phyloP scores from a whole-genome alignment of 2,888 invertebrate species.

The Dolichomitus sp. region DNA sequence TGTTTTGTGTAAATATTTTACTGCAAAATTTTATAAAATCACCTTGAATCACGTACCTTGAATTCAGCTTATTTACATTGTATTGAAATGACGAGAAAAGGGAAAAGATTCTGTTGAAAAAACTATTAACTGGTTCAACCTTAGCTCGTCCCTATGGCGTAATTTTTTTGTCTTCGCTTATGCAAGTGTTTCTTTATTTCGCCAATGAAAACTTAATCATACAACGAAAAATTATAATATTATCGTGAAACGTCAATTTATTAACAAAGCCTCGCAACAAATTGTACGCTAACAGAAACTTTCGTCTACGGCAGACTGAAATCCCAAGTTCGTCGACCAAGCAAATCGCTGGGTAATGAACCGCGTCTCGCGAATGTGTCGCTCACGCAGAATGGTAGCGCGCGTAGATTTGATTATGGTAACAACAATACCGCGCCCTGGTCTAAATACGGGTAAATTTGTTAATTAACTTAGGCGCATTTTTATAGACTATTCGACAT shows the following conservation, averaged over 20 bases:
- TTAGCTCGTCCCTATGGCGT: neutral
- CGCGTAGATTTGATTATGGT: neutral
- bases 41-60: constrained; percentile 22
- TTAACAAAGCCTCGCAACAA: neutral
- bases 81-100: neutral
- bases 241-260: neutral
- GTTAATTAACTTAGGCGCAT: neutral
- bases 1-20: neutral
- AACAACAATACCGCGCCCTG: neutral
- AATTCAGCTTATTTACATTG: neutral
- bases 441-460: neutral
- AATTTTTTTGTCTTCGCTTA: neutral
- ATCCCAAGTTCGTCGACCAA: neutral
- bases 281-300: neutral
- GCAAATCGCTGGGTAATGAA: neutral
- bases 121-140: neutral
- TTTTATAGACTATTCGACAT: neutral
- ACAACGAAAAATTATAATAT: neutral
- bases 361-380: neutral
- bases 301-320: neutral
- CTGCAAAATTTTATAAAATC: neutral
- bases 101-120: neutral
- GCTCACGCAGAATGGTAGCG: neutral
- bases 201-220: neutral
- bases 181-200: neutral